Conservation (phyloP, 2,113 vertebrate genomes). For the Pimephales promelas region DNA sequence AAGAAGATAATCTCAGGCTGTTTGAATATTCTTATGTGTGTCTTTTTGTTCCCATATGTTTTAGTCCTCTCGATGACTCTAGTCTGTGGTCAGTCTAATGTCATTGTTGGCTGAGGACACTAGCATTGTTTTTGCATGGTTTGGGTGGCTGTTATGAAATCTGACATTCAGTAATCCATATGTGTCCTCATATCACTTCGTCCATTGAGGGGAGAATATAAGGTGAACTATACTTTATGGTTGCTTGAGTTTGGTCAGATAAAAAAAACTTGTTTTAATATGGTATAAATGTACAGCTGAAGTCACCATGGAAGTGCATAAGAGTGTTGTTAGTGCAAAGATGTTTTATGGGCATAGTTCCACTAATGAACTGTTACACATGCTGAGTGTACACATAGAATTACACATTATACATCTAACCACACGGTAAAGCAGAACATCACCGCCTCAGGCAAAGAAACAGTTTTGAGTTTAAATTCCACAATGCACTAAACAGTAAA, state of each 20-base stretch:
- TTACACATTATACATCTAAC: constrained; percentile 8
- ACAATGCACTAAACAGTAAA: background rate
- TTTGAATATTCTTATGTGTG: background rate
- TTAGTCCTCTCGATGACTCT: background rate
- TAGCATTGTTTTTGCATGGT: background rate
- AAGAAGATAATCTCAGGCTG: background rate
- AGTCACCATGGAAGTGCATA: background rate
- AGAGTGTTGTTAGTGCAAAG: background rate
- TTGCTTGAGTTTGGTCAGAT: background rate
- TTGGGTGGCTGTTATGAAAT: background rate
- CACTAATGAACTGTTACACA: background rate
- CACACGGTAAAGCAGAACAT: background rate
- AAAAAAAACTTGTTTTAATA: background rate
- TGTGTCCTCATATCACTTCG: constrained; percentile 2
- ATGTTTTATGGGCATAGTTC: background rate
- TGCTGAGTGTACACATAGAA: background rate
- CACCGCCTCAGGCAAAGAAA: background rate
- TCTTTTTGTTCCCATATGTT: background rate
- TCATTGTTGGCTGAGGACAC: background rate
- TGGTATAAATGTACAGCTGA: background rate
- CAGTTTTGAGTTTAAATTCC: background rate
- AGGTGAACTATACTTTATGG: background rate
- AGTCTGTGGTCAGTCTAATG: background rate
- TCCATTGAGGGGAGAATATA: background rate
- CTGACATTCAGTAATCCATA: constrained; percentile 1